phyloP scores from a whole-genome alignment of 37 sponge, comb jelly and placozoan species.

The Sycon ciliatum region DNA sequence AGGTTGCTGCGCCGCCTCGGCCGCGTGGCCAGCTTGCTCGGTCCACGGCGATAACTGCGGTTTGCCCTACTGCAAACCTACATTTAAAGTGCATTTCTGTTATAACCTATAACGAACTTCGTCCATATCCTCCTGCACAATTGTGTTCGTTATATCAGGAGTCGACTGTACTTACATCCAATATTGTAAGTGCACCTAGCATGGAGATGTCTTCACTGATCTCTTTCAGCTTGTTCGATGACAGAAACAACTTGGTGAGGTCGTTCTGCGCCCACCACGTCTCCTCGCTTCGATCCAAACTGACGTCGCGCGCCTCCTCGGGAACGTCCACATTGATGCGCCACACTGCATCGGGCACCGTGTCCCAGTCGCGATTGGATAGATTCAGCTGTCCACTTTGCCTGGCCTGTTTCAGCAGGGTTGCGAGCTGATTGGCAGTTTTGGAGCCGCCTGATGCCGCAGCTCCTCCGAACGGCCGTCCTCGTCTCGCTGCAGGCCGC shows the following conservation, averaged over 20 bases:
- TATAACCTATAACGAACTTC: too few species aligned
- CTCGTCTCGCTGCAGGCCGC: too few species aligned
- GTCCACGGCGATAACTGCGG: too few species aligned
- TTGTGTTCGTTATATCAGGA: too few species aligned
- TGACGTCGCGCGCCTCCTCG: neutral
- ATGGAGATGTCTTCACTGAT: conserved; percentile 57
- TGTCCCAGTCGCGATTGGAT: conserved; percentile 39
- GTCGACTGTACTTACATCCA: conserved; percentile 73
- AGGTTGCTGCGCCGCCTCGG: too few species aligned
- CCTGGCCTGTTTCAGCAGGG: conserved; percentile 58
- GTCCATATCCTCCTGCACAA: too few species aligned
- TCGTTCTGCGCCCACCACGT: conserved; percentile 79
- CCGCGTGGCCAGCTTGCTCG: too few species aligned
- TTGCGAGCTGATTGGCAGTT: too few species aligned
- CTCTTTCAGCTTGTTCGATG: conserved; percentile 48
- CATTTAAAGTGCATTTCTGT: too few species aligned
- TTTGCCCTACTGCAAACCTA: too few species aligned
- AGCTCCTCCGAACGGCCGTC: too few species aligned
- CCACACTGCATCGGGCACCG: conserved; percentile 57
- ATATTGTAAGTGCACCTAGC: conserved; percentile 34
- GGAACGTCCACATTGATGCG: neutral
- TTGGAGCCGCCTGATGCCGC: too few species aligned
- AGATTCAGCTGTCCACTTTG: conserved; percentile 67
- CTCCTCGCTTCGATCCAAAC: conserved; percentile 5
- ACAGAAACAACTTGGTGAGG: conserved; percentile 55